Percentiles rank a stretch among this genome's conserved stretches.
These are phyloP conservation scores for Myiotriccus ornatus DNA, from an alignment of 2,797 vertebrate genomes.

Conservation along the genomic window DNA sequence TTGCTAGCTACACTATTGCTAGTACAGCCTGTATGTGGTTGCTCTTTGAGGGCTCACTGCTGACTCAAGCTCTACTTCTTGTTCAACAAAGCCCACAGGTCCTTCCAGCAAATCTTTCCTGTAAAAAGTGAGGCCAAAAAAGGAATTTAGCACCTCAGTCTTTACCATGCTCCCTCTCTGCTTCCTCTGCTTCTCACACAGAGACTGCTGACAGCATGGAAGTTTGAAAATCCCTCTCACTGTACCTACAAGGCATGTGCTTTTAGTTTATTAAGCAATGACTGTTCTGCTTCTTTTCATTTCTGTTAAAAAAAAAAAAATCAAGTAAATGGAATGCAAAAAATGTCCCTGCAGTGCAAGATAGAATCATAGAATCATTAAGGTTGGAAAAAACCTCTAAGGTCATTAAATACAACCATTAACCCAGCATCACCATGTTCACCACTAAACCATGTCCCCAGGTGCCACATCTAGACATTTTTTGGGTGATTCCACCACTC, in stretches of 20 bases:
- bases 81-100: not conserved
- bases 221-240: not conserved
- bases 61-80: not conserved
- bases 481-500: not conserved
- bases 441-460: not conserved
- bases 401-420: not conserved
- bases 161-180: not conserved
- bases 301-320: not conserved
- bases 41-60: not conserved
- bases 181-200: not conserved
- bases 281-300: not conserved
- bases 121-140: not conserved
- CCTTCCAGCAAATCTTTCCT: not conserved
- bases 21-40: not conserved
- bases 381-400: not conserved
- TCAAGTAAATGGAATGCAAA: not conserved
- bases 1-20: not conserved
- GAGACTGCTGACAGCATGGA: not conserved
- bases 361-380: not conserved
- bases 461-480: fast-evolving
- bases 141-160: not conserved
- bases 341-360: not conserved
- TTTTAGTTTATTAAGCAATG: not conserved
- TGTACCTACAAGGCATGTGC: fast-evolving
- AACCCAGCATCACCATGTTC: not conserved